These are phyloP conservation scores for Noturus placidus DNA, from an alignment of 2,113 vertebrate species.

Conservation along the genomic window DNA sequence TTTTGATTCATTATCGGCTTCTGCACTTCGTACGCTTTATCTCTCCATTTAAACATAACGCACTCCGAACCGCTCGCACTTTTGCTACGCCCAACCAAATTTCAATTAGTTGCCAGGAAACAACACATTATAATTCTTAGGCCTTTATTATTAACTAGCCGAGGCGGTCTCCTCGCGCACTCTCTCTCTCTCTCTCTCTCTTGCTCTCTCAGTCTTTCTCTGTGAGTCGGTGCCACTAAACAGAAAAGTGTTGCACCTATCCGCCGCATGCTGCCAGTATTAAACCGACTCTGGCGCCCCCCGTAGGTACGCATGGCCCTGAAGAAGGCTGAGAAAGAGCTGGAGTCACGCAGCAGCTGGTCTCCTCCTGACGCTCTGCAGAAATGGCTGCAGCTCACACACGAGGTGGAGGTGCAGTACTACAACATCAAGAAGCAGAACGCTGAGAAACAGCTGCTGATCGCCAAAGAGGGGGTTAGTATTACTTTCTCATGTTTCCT, in stretches of 20 bases:
- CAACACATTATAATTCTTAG: conserved; percentile 10
- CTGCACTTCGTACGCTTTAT: background rate
- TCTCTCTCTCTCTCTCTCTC: background rate
- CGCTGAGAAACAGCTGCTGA: conserved; percentile 88
- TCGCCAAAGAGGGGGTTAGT: conserved; percentile 96
- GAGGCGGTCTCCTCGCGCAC: background rate
- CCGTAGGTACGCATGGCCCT: conserved; percentile 91
- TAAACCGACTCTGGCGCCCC: conserved; percentile 29
- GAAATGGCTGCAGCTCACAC: conserved; percentile 97
- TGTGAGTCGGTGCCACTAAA: background rate
- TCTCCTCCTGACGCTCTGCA: conserved; percentile 88
- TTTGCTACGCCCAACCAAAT: background rate
- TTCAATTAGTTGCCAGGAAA: conserved; percentile 38
- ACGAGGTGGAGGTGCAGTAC: conserved; percentile 97
- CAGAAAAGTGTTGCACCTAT: background rate
- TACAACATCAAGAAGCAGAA: conserved; percentile 98
- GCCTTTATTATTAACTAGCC: conserved; percentile 10
- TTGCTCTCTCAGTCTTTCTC: background rate
- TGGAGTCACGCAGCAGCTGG: conserved; percentile 91
- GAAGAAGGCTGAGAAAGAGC: conserved; percentile 93
- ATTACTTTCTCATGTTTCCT: background rate
- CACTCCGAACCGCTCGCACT: background rate
- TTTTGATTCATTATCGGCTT: background rate
- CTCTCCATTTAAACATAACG: background rate
- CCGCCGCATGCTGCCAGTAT: background rate